Percentiles rank a stretch among this genome's conserved stretches.
Evolutionary conservation across 2,888 invertebrate genomes (phyloP).

Genomic region (Drosophila mimica): DNA sequence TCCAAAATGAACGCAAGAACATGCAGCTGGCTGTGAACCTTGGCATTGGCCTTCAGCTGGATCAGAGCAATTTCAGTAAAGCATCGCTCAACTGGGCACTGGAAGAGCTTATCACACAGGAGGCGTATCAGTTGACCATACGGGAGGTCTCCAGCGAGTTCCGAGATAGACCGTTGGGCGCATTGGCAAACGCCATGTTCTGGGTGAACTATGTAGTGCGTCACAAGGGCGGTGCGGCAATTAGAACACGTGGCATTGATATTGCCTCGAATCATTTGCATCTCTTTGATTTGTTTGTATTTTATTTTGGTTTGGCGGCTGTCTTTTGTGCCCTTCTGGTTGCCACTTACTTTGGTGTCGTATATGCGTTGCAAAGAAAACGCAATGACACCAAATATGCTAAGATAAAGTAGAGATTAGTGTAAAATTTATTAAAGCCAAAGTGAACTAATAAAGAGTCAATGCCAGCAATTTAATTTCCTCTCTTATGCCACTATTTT

Average conservation of each 20-base stretch:
- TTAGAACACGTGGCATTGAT: slow-evolving; percentile 79
- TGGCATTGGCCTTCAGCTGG: slow-evolving; percentile 81
- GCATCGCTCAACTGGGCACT: slow-evolving; percentile 82
- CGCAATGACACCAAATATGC: slow-evolving; percentile 62
- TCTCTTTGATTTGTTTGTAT: slow-evolving; percentile 84
- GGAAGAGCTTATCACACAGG: slow-evolving; percentile 80
- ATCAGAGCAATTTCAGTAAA: slow-evolving; percentile 80
- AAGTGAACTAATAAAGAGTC: slow-evolving; percentile 33
- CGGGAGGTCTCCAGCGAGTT: slow-evolving; percentile 82
- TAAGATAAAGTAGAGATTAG: slow-evolving; percentile 66
- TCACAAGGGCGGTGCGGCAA: slow-evolving; percentile 82
- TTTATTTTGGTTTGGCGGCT: slow-evolving; percentile 76
- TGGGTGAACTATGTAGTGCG: slow-evolving; percentile 85
- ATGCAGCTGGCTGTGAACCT: slow-evolving; percentile 72
- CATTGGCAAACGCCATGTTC: slow-evolving; percentile 83
- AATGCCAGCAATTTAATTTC: background rate
- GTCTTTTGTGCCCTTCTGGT: slow-evolving; percentile 47
- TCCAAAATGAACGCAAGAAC: slow-evolving; percentile 84
- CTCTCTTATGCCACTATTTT: background rate
- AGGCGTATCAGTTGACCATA: slow-evolving; percentile 81
- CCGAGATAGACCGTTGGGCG: slow-evolving; percentile 83
- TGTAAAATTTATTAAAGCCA: slow-evolving; percentile 3
- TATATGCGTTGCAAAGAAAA: slow-evolving; percentile 58
- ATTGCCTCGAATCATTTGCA: slow-evolving; percentile 82
- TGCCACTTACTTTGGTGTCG: slow-evolving; percentile 42